A percentile compares a stretch with the other conserved stretches of the same genome.
Conservation (phyloP, 2,888 invertebrate genomes). For the Polyommatus iphigenia region DNA sequence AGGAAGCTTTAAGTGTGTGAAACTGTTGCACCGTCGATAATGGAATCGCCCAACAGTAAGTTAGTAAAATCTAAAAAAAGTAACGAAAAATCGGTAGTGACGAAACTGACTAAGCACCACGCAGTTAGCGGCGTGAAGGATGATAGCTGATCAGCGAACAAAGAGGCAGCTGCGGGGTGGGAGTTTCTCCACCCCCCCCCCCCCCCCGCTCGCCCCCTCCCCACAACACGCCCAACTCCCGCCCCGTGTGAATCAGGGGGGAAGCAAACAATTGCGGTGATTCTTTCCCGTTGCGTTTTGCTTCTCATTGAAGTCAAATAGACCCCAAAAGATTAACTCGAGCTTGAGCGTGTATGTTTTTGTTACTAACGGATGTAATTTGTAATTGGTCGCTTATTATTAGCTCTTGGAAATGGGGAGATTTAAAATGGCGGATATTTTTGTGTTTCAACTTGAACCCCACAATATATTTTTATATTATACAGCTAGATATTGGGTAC, state of each 20-base stretch:
- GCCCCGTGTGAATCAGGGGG: conserved; percentile 71
- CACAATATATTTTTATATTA: no score
- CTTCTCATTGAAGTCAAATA: conserved; percentile 65
- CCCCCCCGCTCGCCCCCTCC: conserved; percentile 36
- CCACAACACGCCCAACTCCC: conserved; percentile 63
- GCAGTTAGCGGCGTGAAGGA: conserved; percentile 45
- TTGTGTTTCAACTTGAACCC: background rate
- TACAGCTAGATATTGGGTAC: no score
- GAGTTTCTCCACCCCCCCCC: conserved; percentile 52
- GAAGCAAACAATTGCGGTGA: conserved; percentile 60
- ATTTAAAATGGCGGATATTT: background rate
- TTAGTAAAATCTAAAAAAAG: background rate
- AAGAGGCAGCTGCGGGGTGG: conserved; percentile 63
- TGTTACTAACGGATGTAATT: conserved; percentile 48
- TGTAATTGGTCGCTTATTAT: conserved; percentile 36
- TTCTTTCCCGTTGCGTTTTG: conserved; percentile 59
- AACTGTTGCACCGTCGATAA: no score
- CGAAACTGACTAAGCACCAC: background rate
- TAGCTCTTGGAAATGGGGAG: conserved; percentile 24
- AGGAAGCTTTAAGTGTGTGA: no score
- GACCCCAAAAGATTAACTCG: conserved; percentile 64
- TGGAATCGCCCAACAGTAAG: no score
- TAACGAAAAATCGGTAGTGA: background rate
- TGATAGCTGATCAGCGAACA: conserved; percentile 53
- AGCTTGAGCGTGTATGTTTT: conserved; percentile 57